A percentile compares a stretch with the other conserved stretches of the same genome.
These are phyloP conservation scores for Maniola hyperantus DNA, from an alignment of 2,888 invertebrate species.

Conservation along the genomic window DNA sequence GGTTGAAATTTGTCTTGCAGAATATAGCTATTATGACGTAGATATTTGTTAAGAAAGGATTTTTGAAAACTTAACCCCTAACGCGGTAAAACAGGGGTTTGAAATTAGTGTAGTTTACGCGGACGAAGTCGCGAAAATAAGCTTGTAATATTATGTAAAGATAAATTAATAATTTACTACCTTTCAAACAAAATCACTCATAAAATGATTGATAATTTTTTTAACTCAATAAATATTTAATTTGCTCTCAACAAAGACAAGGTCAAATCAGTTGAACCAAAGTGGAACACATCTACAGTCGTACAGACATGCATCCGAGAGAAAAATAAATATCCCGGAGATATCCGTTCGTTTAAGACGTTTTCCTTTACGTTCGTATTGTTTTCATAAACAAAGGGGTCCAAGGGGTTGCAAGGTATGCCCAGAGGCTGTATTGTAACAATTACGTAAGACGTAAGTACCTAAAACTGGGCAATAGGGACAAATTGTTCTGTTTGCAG, in stretches of 20 bases:
- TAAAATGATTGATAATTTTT: not conserved
- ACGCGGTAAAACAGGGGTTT: too few species aligned
- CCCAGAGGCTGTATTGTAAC: conserved; percentile 35
- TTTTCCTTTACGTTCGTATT: conserved; percentile 40
- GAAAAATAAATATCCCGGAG: conserved; percentile 52
- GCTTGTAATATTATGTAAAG: too few species aligned
- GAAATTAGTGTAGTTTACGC: too few species aligned
- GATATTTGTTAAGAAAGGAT: too few species aligned
- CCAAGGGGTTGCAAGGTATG: conserved; percentile 39
- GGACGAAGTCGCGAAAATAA: too few species aligned
- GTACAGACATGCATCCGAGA: conserved; percentile 41
- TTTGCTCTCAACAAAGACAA: not conserved
- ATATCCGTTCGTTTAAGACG: conserved; percentile 42
- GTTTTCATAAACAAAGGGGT: conserved; percentile 42
- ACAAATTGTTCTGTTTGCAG: conserved; percentile 1
- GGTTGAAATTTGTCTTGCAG: too few species aligned
- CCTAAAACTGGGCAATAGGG: conserved; percentile 11
- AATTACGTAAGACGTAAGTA: conserved; percentile 37
- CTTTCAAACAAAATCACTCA: not conserved
- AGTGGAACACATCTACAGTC: conserved; percentile 49
- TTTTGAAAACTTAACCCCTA: too few species aligned
- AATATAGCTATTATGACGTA: too few species aligned
- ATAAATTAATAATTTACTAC: too few species aligned
- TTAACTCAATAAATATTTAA: conserved; percentile 12
- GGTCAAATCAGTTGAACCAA: conserved; percentile 8